These are phyloP conservation scores for Plutomurus gul DNA, from an alignment of 1,140 invertebrate genomes.

Conservation along the genomic window DNA sequence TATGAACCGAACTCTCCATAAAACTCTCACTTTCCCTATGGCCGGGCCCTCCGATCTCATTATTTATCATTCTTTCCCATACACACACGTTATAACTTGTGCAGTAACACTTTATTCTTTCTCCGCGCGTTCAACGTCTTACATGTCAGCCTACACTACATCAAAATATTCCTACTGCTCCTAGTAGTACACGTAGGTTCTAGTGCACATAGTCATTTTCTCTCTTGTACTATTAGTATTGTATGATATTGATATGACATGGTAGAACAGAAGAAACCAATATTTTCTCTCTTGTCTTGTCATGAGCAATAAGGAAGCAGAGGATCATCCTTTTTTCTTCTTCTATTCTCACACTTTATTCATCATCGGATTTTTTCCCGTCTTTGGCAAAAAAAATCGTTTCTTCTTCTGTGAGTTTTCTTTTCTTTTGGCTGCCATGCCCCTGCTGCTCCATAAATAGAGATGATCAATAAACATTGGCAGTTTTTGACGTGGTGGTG, in stretches of 20 bases:
- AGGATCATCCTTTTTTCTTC: constrained; percentile 14
- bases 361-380: neutral
- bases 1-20: constrained; percentile 37
- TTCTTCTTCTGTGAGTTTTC: neutral
- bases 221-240: too few relatives aligned
- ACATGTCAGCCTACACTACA: neutral
- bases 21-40: constrained; percentile 40
- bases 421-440: too few relatives aligned
- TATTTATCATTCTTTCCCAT: constrained; percentile 34
- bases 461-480: neutral
- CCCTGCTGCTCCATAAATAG: constrained; percentile 3
- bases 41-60: neutral
- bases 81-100: neutral
- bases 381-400: neutral
- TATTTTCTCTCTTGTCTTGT: constrained; percentile 16
- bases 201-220: too few relatives aligned
- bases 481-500: neutral
- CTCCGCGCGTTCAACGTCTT: neutral
- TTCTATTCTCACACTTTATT: constrained; percentile 25
- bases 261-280: constrained; percentile 1
- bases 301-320: constrained; percentile 17
- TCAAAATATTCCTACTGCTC: neutral
- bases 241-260: constrained; percentile 1
- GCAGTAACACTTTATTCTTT: neutral
- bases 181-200: neutral